Conservation (phyloP, 2,888 invertebrate genomes). For the Volucella inanis region DNA sequence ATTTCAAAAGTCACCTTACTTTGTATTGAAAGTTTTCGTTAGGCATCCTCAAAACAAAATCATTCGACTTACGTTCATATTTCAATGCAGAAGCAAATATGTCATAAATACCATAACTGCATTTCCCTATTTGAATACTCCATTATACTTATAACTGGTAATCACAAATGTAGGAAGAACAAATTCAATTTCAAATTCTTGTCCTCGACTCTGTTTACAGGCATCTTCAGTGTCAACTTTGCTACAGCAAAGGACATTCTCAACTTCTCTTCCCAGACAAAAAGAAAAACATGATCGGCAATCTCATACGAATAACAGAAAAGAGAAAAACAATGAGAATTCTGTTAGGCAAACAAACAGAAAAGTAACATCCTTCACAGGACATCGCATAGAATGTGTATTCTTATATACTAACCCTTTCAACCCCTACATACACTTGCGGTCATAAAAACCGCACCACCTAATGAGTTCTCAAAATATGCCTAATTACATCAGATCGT, state of each 20-base stretch:
- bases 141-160: background rate
- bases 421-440: background rate
- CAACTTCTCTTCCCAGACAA: background rate
- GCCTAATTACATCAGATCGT: too few relatives aligned
- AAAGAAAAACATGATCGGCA: background rate
- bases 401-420: too few relatives aligned
- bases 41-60: too few relatives aligned
- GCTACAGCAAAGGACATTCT: background rate
- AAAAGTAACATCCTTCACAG: slow-evolving; percentile 25
- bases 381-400: background rate
- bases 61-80: too few relatives aligned
- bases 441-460: too few relatives aligned
- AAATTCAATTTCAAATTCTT: background rate
- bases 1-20: too few relatives aligned
- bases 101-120: too few relatives aligned
- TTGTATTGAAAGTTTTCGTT: too few relatives aligned
- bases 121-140: too few relatives aligned
- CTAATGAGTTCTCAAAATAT: too few relatives aligned
- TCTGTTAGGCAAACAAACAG: background rate
- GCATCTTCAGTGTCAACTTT: background rate
- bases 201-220: background rate
- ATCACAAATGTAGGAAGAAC: background rate
- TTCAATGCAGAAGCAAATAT: too few relatives aligned
- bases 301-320: background rate
- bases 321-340: background rate